Percentiles rank a stretch among this genome's conserved stretches.
Conservation (phyloP, 1,140 invertebrate genomes). For the Acyrthosiphon pisum region DNA sequence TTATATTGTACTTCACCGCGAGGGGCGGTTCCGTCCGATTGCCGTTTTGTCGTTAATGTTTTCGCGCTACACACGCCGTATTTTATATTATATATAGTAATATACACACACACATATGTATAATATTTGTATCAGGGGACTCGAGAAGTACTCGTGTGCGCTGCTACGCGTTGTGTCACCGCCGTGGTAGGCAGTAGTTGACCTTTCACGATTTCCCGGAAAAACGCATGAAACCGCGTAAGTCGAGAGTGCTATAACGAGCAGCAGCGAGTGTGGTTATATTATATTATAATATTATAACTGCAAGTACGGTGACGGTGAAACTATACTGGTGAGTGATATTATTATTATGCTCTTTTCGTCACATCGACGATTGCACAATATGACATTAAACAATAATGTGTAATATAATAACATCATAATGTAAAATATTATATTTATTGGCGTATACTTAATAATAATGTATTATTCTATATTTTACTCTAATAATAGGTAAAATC, state of each 20-base stretch:
- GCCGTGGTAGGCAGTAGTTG: not conserved
- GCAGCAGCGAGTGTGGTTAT: not conserved
- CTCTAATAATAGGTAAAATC: not conserved
- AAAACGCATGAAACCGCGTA: not conserved
- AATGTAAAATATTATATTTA: not conserved
- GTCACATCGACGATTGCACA: not conserved
- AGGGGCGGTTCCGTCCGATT: not conserved
- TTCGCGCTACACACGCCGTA: not conserved
- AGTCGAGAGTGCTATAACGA: not conserved
- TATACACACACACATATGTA: not conserved
- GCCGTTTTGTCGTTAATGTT: conserved; percentile 4
- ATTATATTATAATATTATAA: not conserved
- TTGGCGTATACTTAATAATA: not conserved
- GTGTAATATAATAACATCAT: no score
- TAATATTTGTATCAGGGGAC: not conserved
- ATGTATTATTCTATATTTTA: not conserved
- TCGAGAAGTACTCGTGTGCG: not conserved
- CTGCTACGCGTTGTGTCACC: not conserved
- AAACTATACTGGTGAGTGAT: not conserved
- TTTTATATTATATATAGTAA: not conserved
- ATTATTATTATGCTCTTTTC: not conserved
- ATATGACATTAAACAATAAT: not conserved
- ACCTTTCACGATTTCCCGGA: conserved; percentile 1
- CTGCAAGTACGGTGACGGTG: not conserved
- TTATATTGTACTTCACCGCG: not conserved